phyloP scores from a whole-genome alignment of 2,113 vertebrate genomes.

The Tachysurus fulvidraco region DNA sequence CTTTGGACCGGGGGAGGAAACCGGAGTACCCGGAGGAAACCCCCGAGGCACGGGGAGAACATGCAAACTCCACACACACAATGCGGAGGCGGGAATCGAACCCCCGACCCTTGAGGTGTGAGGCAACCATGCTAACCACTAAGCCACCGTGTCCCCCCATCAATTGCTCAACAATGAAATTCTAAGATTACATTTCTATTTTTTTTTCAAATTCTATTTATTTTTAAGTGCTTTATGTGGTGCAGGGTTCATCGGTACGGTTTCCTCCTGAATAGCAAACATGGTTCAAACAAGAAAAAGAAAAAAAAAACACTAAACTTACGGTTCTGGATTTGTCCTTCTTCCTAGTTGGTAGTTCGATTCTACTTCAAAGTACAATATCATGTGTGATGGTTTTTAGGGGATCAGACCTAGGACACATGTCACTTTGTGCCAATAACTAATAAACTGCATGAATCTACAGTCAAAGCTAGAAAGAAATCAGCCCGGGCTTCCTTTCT shows the following conservation, averaged over 20 bases:
- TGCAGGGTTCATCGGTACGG: background rate
- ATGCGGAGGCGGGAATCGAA: no score
- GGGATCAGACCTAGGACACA: background rate
- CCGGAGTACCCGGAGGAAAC: no score
- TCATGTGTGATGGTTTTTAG: no score
- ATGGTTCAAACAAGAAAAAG: background rate
- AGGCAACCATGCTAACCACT: no score
- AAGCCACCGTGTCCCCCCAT: no score
- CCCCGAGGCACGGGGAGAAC: no score
- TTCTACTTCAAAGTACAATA: background rate
- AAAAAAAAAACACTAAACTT: background rate
- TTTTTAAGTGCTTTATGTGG: background rate
- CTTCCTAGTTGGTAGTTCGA: background rate
- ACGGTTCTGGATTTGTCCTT: background rate
- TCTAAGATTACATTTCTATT: no score
- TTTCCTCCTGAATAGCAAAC: background rate
- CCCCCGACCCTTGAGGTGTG: no score
- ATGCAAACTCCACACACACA: no score
- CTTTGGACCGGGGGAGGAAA: no score
- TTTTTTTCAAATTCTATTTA: no score
- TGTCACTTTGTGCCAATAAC: background rate
- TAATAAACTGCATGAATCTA: background rate
- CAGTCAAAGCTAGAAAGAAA: background rate
- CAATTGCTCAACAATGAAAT: no score
- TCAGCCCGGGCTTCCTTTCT: background rate